phyloP scores from a whole-genome alignment of 2,113 vertebrate species.

The Tragelaphus strepsiceros region DNA sequence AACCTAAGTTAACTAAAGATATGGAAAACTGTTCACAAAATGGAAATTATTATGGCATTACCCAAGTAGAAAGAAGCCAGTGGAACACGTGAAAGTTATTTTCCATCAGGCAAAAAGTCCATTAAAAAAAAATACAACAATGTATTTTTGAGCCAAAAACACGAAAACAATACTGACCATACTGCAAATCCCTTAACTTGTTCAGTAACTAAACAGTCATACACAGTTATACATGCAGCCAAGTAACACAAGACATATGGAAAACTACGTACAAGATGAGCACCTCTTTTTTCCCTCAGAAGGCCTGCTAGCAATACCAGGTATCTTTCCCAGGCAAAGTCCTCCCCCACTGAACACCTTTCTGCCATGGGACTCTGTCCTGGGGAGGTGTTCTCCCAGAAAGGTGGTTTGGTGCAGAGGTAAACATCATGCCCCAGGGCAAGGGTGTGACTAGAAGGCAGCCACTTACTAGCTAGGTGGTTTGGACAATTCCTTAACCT shows the following conservation, averaged over 20 bases:
- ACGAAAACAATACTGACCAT: neutral
- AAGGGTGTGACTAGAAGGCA: neutral
- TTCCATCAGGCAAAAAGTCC: neutral
- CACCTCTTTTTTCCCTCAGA: neutral
- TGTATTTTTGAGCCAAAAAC: neutral
- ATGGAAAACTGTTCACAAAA: neutral
- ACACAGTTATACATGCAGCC: neutral
- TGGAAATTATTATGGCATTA: neutral
- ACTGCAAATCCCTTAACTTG: neutral
- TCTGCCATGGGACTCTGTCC: neutral
- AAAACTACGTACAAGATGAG: neutral
- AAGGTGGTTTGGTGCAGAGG: neutral
- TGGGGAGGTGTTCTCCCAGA: neutral
- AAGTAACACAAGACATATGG: neutral
- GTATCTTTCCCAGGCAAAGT: neutral
- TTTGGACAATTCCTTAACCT: neutral
- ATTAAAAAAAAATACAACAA: neutral
- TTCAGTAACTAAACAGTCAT: neutral
- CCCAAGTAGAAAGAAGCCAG: constrained; percentile 20
- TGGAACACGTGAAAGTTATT: neutral
- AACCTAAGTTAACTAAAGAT: neutral
- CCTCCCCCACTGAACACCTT: neutral
- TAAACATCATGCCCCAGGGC: neutral
- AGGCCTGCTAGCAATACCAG: neutral
- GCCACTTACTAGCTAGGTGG: neutral